Conservation (phyloP, 2,888 invertebrate genomes). For the Clusia tigrina region DNA sequence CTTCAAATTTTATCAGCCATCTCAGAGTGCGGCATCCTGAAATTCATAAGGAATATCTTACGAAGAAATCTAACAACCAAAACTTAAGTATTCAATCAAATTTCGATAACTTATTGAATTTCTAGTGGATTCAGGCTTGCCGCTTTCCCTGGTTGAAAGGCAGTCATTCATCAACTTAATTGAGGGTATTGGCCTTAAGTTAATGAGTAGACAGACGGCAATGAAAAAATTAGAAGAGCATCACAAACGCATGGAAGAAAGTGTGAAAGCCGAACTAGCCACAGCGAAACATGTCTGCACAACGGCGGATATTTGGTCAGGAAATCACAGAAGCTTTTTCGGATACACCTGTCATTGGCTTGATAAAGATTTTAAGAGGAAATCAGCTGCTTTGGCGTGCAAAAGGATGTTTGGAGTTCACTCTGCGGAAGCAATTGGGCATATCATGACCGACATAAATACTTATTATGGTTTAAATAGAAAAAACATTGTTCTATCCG, state of each 20-base stretch:
- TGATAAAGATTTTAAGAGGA: slow-evolving; percentile 26
- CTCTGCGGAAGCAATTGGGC: slow-evolving; percentile 17
- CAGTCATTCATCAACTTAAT: slow-evolving; percentile 10
- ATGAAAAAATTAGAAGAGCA: slow-evolving; percentile 29
- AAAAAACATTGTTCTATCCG: slow-evolving; percentile 22
- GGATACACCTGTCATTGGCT: slow-evolving; percentile 32
- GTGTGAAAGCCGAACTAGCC: slow-evolving; percentile 18
- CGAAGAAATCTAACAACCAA: neutral
- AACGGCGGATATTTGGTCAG: slow-evolving; percentile 28
- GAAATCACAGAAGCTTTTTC: no score
- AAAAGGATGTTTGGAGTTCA: slow-evolving; percentile 23
- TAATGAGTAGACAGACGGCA: slow-evolving; percentile 27
- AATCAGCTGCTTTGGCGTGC: no score
- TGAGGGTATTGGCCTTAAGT: slow-evolving; percentile 24
- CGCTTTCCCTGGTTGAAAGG: neutral
- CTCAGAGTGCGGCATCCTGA: neutral
- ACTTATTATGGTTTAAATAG: slow-evolving; percentile 21
- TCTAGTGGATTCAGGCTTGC: neutral
- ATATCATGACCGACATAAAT: slow-evolving; percentile 22
- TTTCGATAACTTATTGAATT: neutral
- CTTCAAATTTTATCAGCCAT: neutral
- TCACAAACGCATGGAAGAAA: slow-evolving; percentile 19
- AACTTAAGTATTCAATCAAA: neutral
- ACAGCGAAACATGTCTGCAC: slow-evolving; percentile 24
- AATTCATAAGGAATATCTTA: neutral